Percentiles rank a stretch among this genome's conserved stretches.
phyloP scores from a whole-genome alignment of 2,888 invertebrate species.

The Nipponacmea schrenckii region DNA sequence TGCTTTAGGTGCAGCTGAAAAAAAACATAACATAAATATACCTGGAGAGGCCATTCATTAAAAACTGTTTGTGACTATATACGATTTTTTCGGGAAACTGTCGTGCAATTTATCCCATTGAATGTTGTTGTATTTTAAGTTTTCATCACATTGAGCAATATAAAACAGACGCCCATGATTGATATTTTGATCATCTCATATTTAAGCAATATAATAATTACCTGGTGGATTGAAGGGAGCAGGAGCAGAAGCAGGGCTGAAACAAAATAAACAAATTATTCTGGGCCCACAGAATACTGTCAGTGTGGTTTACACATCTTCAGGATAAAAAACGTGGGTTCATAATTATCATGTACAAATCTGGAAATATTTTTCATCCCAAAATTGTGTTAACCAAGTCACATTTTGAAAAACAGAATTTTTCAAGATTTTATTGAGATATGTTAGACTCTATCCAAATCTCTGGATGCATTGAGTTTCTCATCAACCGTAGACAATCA shows the following conservation, averaged over 20 bases:
- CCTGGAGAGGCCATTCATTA: background rate
- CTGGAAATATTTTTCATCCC: no score
- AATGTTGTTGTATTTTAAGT: no score
- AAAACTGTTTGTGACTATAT: background rate
- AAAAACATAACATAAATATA: background rate
- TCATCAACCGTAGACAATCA: no score
- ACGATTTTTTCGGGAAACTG: background rate
- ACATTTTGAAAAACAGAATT: no score
- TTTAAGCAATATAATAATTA: background rate
- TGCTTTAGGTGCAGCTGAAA: constrained; percentile 40
- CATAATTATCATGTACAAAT: background rate
- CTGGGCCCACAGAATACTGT: no score
- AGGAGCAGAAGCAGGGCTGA: constrained; percentile 21
- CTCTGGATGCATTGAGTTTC: no score
- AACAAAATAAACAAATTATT: background rate
- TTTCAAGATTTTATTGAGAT: no score
- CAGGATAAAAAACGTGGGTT: constrained; percentile 6
- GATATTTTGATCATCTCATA: no score
- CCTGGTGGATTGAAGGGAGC: constrained; percentile 12
- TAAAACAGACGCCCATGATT: no score
- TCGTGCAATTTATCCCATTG: background rate
- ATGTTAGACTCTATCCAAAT: no score
- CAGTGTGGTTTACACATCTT: background rate
- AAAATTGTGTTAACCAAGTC: no score
- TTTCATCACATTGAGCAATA: no score